Base-by-base conservation (phyloP, 2,888 invertebrate species). In the Euplexia lucipara region DNA sequence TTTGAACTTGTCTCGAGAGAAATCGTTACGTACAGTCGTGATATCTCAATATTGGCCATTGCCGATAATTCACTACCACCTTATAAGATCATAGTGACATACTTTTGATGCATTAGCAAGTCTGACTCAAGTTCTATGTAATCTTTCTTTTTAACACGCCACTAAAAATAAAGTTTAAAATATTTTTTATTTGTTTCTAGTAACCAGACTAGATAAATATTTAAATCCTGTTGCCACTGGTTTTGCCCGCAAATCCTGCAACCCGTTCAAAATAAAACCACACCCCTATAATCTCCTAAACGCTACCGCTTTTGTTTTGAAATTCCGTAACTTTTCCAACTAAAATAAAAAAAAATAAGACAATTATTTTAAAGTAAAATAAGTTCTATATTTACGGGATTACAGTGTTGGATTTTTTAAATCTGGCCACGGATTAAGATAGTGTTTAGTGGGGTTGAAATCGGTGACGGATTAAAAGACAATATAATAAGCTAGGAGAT, bases 1-100 rank as follows among this genome's bases (percentile, higher is more conserved):
- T 78, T 78, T 75, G 78, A 78, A 78, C 78, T 78, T 71, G 67
- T 49, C n/a, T 64, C 42, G 58, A 75, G 78, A 72, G 78, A 79
- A 79, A 79, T 76, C 73, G 47, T 58, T 62, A 49, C 49, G 30
- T 44, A 35, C 22, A 16, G 10, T 62, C 64, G 73, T 73, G 73
- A 69, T 67, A 61, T n/a, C 44, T 78, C 58, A 54, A 78, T 78
- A 59, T 54, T 62, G 35, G 58, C 42, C 30, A 41, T 37, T 35
- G 53, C 20, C 62, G 49, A 60, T 65, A 62, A 42, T 67, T 70
- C 58, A 52, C 39, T 54, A 57, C 42, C 34, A 53, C 42, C 52
- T 58, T 61, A 48, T 57, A 51, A 30, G 39, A 66, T 57, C 39
- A 45, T 34, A 68, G 47, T 74, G 74, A 66, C 75, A 74, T 61